Base-by-base conservation (phyloP, 1,140 invertebrate genomes). In the Propsilocerus akamusi region DNA sequence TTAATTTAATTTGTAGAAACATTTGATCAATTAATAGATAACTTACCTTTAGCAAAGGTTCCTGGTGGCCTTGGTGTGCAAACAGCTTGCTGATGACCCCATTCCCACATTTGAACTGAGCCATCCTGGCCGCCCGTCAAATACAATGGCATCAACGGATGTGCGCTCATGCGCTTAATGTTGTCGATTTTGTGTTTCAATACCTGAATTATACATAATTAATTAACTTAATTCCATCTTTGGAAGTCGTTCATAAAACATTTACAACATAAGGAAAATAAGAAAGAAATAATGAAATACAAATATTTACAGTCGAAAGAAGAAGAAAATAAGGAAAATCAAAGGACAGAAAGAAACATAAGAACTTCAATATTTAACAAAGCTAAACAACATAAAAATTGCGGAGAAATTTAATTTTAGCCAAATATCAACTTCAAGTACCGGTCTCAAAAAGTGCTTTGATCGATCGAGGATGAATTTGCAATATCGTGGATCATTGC, bases 21-120 rank as follows among this genome's bases (percentile, higher is more conserved):
- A 7, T n/a, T 17, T 7, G 2, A 10, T 3, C 14, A 37, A 34
- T 6, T 5, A 17, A 37, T n/a, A 17, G 1, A 37, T 17, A 10
- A 14, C 7, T 37, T 17, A 41, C 34, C 34, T 41, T 41, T 41
- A 17, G 34, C 34, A 57, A 72, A 75, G 5, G 86, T 83, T 22
- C 92, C 92, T 1, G 93, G 76, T 23, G 89, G 80, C 49, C 94
- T 74, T 5, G 93, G 86, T 30, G 83, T 83, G 57, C 90, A 83
- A 7, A 99, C 82, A 11, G 87, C 81, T 52, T 89, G 83, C 26
- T 80, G 75, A 66, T 97, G 92, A 20, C 87, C 88, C 93, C 94
- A 99, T 71, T 99, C 94, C 92, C 94, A 97, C 52, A 99, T 73
- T 53, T 88, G 81, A 5, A 99, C 95, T 2, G 92, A 96, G 10